A percentile compares a stretch with the other conserved stretches of the same genome.
Evolutionary conservation across 1,140 invertebrate genomes (phyloP).

Genomic region (Euura saliciscinereae): DNA sequence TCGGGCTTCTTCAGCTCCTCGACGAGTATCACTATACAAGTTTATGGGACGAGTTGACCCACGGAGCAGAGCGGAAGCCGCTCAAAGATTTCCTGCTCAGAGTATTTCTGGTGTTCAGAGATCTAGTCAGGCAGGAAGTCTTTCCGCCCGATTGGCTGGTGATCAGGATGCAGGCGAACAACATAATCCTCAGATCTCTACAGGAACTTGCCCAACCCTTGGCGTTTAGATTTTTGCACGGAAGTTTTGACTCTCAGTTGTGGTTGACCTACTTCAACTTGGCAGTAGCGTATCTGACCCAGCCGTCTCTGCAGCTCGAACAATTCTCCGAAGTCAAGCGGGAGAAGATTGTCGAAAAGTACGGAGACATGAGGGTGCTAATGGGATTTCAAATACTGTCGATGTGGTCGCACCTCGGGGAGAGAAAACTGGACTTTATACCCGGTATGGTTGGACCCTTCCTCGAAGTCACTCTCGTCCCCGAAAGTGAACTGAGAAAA

Average conservation of each 20-base stretch:
- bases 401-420: conserved; percentile 91
- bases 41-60: conserved; percentile 82
- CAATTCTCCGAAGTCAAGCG: conserved; percentile 81
- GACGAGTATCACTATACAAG: conserved; percentile 86
- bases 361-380: conserved; percentile 89
- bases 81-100: conserved; percentile 91
- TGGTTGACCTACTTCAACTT: conserved; percentile 92
- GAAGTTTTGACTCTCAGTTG: conserved; percentile 68
- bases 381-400: conserved; percentile 94
- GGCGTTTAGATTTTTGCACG: conserved; percentile 81
- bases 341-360: conserved; percentile 78
- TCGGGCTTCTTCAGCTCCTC: conserved; percentile 84
- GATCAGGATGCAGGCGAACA: conserved; percentile 89
- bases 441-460: conserved; percentile 93
- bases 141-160: conserved; percentile 93
- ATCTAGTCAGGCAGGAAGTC: conserved; percentile 82
- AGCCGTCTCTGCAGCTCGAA: conserved; percentile 85
- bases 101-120: conserved; percentile 85
- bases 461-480: conserved; percentile 91
- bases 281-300: conserved; percentile 86
- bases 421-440: conserved; percentile 87
- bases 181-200: conserved; percentile 84
- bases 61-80: conserved; percentile 69
- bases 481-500: conserved; percentile 85
- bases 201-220: conserved; percentile 88